Evolutionary conservation across 2,113 vertebrate genomes (phyloP).

Genomic region (Anseranas semipalmata): DNA sequence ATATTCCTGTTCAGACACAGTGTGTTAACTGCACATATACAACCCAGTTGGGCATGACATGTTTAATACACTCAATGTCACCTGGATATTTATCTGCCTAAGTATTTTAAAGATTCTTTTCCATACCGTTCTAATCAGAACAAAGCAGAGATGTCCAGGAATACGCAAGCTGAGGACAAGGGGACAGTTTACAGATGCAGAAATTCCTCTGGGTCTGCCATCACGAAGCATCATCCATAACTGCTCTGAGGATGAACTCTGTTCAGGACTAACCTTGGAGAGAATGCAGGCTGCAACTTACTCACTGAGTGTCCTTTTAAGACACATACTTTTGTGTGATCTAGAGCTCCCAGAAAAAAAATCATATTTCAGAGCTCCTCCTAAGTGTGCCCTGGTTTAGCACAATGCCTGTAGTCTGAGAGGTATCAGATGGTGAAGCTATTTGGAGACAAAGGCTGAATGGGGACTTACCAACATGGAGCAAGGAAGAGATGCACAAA

Average conservation of each 20-base stretch:
- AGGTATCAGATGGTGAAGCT: neutral
- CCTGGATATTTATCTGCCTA: neutral
- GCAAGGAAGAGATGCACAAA: neutral
- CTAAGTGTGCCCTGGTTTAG: neutral
- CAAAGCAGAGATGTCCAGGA: neutral
- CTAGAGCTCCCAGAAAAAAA: neutral
- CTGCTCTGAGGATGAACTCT: neutral
- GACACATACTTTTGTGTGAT: neutral
- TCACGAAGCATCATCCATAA: neutral
- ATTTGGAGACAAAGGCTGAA: neutral
- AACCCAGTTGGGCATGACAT: fast-evolving
- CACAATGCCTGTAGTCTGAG: neutral
- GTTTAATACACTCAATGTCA: fast-evolving
- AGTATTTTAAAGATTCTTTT: neutral
- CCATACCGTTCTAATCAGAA: neutral
- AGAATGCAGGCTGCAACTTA: neutral
- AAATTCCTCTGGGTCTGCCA: neutral
- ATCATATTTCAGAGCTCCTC: neutral
- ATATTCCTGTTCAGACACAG: neutral
- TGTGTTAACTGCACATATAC: fast-evolving
- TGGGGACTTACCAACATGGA: neutral
- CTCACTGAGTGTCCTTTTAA: neutral
- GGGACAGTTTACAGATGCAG: neutral
- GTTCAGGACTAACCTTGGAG: neutral
- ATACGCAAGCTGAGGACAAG: neutral